Evolutionary conservation across 2,888 invertebrate genomes (phyloP).

Genomic region (Brachycybe producta): DNA sequence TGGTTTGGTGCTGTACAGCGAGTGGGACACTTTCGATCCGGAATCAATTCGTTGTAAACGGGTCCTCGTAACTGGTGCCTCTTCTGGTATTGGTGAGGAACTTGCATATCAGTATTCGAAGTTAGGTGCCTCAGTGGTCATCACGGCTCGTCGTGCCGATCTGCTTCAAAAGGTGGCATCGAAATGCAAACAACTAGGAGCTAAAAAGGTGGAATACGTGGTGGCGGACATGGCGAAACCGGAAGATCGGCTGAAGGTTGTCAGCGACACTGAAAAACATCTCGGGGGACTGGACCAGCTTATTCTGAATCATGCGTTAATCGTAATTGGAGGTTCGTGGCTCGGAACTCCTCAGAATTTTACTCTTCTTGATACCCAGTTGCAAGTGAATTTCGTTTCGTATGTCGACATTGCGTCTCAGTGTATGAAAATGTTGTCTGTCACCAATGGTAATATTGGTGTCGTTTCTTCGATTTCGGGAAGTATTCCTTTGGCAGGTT

Average conservation of each 20-base stretch:
- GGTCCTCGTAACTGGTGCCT: conserved; percentile 13
- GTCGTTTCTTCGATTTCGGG: conserved; percentile 31
- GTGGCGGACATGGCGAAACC: conserved; percentile 8
- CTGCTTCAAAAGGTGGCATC: conserved; percentile 2
- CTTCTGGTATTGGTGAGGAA: conserved; percentile 11
- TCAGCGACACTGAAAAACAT: not conserved
- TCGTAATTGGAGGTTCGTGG: not conserved
- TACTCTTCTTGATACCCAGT: not conserved
- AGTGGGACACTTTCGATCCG: conserved; percentile 1
- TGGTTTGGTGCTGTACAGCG: not conserved
- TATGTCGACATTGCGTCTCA: conserved; percentile 31
- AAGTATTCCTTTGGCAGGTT: conserved; percentile 12
- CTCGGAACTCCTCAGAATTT: not conserved
- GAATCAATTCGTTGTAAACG: not conserved
- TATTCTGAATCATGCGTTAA: conserved; percentile 8
- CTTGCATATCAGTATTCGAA: conserved; percentile 13
- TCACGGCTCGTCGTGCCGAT: conserved; percentile 8
- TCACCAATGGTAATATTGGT: conserved; percentile 27
- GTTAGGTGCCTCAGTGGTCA: conserved; percentile 6
- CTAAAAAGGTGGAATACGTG: not conserved
- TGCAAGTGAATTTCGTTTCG: conserved; percentile 30
- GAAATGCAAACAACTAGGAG: conserved; percentile 7
- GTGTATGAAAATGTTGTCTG: conserved; percentile 27
- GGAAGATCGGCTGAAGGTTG: not conserved
- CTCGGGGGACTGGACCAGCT: conserved; percentile 1